Evolutionary conservation across 1,140 invertebrate genomes (phyloP), one percentile per base, ranked within the genome.

Genomic region (Arion vulgaris): DNA sequence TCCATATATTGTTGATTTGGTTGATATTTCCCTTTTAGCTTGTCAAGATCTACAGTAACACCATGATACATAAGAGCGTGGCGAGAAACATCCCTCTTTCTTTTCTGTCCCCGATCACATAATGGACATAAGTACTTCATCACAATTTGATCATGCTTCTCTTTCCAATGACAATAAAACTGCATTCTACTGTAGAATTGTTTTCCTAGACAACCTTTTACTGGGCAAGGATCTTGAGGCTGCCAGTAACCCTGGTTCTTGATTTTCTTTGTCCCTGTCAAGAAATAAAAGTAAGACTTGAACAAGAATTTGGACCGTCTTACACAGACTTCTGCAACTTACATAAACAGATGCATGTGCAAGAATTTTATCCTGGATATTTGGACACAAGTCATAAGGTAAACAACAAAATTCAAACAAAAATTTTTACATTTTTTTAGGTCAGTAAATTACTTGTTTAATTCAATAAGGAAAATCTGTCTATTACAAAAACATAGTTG

Each of bases 141-240:
- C 15, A 72, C 41, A 41, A 72, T 28, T 72, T 41, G 4, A 1
- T 72, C 71, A 72, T 72, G 71, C 41, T 72, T 72, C n/a, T 72
- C 71, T 26, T 41, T 72, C 71, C 71, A 72, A 41, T 72, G 71
- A 45, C 7, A 32, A 39, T 1, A 72, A 23, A 72, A 72, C 17
- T 72, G 71, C 23, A 26, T 41, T 45, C 71, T 72, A 32, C 71
- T 72, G 71, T n/a, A 39, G 36, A 72, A 41, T 0, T 72, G 71
- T 26, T 41, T 72, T 45, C 71, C 41, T 45, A 72, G 36, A 38
- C 71, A 72, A n/a, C 71, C 71, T 13, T 41, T 28, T 2, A 72
- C 71, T 26, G 71, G 71, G n/a, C 71, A 72, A 72, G 71, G 71
- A 41, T 72, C 71, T 72, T 72, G 36, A n/a, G 38, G 71, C 26